A percentile compares a stretch with the other conserved stretches of the same genome.
Evolutionary conservation across 2,888 invertebrate genomes (phyloP).

Genomic region (Drosophila fulvimacula): DNA sequence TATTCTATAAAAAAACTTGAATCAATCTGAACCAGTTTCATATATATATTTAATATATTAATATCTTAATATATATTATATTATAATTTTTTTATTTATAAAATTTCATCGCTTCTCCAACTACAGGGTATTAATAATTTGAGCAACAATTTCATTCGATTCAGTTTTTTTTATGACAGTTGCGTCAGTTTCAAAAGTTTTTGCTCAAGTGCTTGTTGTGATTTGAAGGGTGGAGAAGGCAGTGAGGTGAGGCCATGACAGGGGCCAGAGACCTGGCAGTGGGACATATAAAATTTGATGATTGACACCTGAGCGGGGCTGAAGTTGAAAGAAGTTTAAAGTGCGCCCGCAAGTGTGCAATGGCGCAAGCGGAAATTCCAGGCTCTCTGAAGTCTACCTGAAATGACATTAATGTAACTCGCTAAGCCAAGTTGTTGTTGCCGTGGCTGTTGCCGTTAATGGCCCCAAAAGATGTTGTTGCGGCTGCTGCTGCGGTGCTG

Average conservation of each 20-base stretch:
- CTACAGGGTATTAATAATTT: constrained; percentile 9
- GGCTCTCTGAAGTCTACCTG: constrained; percentile 40
- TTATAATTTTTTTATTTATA: too few species aligned
- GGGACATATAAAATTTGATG: constrained; percentile 57
- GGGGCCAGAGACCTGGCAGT: constrained; percentile 16
- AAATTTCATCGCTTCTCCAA: neutral
- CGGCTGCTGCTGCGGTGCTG: constrained; percentile 65
- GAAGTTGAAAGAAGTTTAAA: constrained; percentile 42
- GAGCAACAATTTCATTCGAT: neutral
- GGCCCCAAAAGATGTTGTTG: constrained; percentile 69
- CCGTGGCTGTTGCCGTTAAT: constrained; percentile 39
- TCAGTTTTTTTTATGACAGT: constrained; percentile 56
- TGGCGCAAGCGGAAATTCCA: constrained; percentile 24
- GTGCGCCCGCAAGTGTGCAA: constrained; percentile 49
- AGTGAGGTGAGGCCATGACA: neutral
- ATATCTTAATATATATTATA: too few species aligned
- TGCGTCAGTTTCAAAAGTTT: constrained; percentile 37
- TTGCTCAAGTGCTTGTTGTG: constrained; percentile 50
- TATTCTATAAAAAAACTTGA: too few species aligned
- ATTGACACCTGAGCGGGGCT: constrained; percentile 54
- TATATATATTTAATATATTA: too few species aligned
- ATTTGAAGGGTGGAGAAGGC: constrained; percentile 33
- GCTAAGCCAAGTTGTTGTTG: constrained; percentile 28
- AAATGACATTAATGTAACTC: constrained; percentile 63
- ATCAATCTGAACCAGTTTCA: too few species aligned